Conservation (phyloP, 2,888 invertebrate species). For the Sinodicranocentrus sp. region DNA sequence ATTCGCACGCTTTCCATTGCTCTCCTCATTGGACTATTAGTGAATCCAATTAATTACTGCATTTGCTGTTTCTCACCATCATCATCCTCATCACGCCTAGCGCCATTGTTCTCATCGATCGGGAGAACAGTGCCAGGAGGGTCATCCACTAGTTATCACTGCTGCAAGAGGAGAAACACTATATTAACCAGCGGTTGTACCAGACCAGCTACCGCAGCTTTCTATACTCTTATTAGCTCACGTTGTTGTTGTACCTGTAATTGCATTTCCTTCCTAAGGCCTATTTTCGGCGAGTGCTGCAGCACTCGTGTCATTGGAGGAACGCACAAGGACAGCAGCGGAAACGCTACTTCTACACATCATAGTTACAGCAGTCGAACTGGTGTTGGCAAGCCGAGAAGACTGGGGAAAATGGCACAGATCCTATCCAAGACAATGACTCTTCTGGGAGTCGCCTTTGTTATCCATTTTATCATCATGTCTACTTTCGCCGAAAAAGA, state of each 20-base stretch:
- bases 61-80: conserved; percentile 52
- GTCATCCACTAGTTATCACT: conserved; percentile 38
- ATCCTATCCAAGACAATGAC: conserved; percentile 73
- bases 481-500: conserved; percentile 74
- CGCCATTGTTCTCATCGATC: conserved; percentile 46
- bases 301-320: neutral
- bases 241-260: conserved; percentile 53
- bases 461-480: conserved; percentile 75
- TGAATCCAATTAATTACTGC: conserved; percentile 71
- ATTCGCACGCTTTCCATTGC: conserved; percentile 51
- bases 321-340: conserved; percentile 19
- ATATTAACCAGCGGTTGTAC: conserved; percentile 9
- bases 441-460: conserved; percentile 71
- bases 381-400: conserved; percentile 39
- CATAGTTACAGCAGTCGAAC: conserved; percentile 13
- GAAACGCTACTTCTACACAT: conserved; percentile 30
- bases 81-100: conserved; percentile 5
- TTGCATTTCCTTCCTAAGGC: conserved; percentile 55
- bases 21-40: conserved; percentile 51
- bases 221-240: conserved; percentile 3
- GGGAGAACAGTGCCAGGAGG: conserved; percentile 55
- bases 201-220: conserved; percentile 1
- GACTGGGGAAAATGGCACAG: conserved; percentile 69
- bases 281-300: conserved; percentile 30
- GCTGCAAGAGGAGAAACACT: conserved; percentile 45